These are phyloP conservation scores for Resseliella maxima DNA, from an alignment of 2,888 invertebrate genomes.

Conservation along the genomic window DNA sequence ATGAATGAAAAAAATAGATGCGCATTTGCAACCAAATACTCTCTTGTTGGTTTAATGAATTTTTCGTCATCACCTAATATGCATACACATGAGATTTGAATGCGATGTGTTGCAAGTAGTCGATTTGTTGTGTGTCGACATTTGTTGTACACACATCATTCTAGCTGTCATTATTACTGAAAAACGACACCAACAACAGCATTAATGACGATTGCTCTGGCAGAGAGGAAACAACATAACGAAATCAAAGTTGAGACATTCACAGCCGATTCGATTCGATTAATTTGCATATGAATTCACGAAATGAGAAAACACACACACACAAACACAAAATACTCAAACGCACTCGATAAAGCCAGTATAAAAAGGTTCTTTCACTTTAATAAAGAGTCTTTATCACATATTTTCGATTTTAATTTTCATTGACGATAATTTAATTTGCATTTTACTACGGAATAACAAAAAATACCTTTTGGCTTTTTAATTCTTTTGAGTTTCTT, in stretches of 20 bases:
- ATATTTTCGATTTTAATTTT: constrained; percentile 31
- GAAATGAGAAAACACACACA: not conserved
- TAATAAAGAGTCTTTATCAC: not conserved
- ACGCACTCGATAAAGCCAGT: no score
- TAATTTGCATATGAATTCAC: constrained; percentile 48
- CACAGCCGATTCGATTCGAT: not conserved
- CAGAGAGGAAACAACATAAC: not conserved
- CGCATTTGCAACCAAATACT: not conserved
- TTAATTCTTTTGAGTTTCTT: no score
- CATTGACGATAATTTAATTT: constrained; percentile 46
- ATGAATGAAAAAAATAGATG: not conserved
- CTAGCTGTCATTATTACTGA: not conserved
- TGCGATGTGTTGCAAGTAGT: not conserved
- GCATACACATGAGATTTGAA: not conserved
- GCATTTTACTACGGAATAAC: constrained; percentile 16
- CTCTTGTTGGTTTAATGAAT: not conserved
- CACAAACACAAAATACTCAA: no score
- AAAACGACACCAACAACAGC: not conserved
- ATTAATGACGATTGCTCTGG: not conserved
- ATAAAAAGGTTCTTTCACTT: not conserved
- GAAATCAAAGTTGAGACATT: constrained; percentile 28
- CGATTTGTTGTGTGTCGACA: constrained; percentile 35
- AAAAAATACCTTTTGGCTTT: constrained; percentile 13
- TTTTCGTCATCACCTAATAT: constrained; percentile 32
- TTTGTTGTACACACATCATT: constrained; percentile 44